Conservation (phyloP, 2,113 vertebrate genomes). For the Semicossyphus pulcher region DNA sequence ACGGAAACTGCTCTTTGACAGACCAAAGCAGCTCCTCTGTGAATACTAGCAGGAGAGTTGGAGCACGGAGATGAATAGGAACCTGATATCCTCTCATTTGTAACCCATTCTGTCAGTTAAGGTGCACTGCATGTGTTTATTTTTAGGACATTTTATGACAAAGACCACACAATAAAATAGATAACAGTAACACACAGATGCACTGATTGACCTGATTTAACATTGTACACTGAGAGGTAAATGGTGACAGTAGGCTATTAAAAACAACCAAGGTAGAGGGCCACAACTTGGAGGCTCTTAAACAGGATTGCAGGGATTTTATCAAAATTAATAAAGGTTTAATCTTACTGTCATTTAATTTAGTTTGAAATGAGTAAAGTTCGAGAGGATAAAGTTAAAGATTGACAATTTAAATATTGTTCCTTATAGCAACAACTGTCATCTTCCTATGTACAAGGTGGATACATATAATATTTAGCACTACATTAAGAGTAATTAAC, state of each 20-base stretch:
- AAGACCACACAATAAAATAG: conserved; percentile 11
- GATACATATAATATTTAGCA: too few species aligned
- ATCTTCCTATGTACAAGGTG: too few species aligned
- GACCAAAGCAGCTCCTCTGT: conserved; percentile 62
- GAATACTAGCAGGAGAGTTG: conserved; percentile 53
- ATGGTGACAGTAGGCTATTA: conserved; percentile 1
- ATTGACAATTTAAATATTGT: too few species aligned
- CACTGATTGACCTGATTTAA: conserved; percentile 37
- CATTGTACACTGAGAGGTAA: not conserved
- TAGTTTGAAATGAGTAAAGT: too few species aligned
- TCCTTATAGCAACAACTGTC: too few species aligned
- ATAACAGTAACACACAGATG: conserved; percentile 5
- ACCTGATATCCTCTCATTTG: conserved; percentile 61
- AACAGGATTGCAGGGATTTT: not conserved
- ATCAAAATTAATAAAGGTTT: too few species aligned
- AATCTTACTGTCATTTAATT: too few species aligned
- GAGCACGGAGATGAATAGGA: conserved; percentile 50
- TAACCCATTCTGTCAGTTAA: conserved; percentile 55
- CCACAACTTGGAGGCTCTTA: not conserved
- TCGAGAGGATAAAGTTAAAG: too few species aligned
- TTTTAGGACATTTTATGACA: conserved; percentile 56
- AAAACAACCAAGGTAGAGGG: not conserved
- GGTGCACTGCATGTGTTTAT: conserved; percentile 26
- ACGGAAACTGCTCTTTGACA: conserved; percentile 63
- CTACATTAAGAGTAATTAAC: too few species aligned